phyloP scores from a whole-genome alignment of 2,888 invertebrate species.

The Papilio demoleus region DNA sequence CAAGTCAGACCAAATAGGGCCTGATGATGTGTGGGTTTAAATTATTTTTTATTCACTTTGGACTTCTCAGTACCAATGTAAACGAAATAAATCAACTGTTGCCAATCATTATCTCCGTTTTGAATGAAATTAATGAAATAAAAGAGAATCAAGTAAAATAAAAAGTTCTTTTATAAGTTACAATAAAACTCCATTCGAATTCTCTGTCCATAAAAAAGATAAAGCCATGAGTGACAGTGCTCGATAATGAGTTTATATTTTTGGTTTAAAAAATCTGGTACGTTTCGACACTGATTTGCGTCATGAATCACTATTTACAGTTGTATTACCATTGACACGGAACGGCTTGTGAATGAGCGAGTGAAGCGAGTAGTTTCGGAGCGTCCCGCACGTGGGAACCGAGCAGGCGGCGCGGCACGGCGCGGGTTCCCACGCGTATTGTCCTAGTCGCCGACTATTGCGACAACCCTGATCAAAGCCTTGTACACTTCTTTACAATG shows the following conservation, averaged over 20 bases:
- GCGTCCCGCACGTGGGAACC: constrained; percentile 57
- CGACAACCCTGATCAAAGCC: constrained; percentile 22
- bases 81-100: too few relatives aligned
- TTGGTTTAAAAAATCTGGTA: background rate
- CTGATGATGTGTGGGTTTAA: background rate
- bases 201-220: background rate
- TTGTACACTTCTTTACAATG: constrained; percentile 16
- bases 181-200: background rate
- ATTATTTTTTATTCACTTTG: background rate
- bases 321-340: constrained; percentile 22
- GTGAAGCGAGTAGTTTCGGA: constrained; percentile 41
- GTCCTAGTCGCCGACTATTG: constrained; percentile 56
- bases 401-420: constrained; percentile 45
- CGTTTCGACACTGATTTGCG: constrained; percentile 4
- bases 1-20: background rate
- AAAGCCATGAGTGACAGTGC: background rate
- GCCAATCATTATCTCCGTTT: background rate
- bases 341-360: constrained; percentile 42
- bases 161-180: too few relatives aligned
- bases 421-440: constrained; percentile 62
- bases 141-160: too few relatives aligned
- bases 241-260: constrained; percentile 2
- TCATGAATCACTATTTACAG: constrained; percentile 20
- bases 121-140: background rate
- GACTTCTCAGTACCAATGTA: background rate